A percentile compares a stretch with the other conserved stretches of the same genome.
phyloP scores from a whole-genome alignment of 1,140 invertebrate genomes.

The Chlorops oryzae region DNA sequence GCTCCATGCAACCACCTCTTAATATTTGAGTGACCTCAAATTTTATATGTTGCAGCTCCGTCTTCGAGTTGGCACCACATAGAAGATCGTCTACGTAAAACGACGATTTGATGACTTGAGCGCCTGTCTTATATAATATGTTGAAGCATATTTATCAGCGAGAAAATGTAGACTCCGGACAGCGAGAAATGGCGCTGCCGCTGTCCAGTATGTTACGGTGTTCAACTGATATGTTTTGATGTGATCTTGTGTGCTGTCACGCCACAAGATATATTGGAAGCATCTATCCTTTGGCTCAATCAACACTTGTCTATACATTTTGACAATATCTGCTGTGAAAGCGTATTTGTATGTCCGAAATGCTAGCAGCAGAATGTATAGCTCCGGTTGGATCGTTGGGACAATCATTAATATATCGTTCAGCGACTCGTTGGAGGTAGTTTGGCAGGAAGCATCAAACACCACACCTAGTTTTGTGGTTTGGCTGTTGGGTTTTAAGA shows the following conservation, averaged over 20 bases:
- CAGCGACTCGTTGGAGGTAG: constrained; percentile 28
- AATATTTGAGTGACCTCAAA: too few relatives aligned
- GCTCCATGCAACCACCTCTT: too few relatives aligned
- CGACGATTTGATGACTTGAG: background rate
- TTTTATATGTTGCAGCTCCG: too few relatives aligned
- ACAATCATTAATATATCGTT: constrained; percentile 42
- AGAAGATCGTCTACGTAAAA: constrained; percentile 13
- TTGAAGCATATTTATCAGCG: background rate
- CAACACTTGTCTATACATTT: constrained; percentile 48
- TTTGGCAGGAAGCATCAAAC: constrained; percentile 22
- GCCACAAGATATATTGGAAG: constrained; percentile 49
- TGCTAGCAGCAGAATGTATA: constrained; percentile 41
- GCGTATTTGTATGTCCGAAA: constrained; percentile 41
- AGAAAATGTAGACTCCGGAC: constrained; percentile 4
- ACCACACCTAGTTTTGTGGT: constrained; percentile 33
- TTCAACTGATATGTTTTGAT: constrained; percentile 24
- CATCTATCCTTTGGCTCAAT: constrained; percentile 33
- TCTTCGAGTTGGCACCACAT: too few relatives aligned
- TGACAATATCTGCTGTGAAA: constrained; percentile 40
- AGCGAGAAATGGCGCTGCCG: constrained; percentile 11
- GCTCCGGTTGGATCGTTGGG: constrained; percentile 43
- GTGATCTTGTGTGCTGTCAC: constrained; percentile 12
- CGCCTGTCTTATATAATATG: background rate
- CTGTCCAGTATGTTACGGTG: constrained; percentile 12
- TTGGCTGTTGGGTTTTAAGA: constrained; percentile 19